Evolutionary conservation across 2,888 invertebrate genomes (phyloP).

Genomic region (Plebejus anna): DNA sequence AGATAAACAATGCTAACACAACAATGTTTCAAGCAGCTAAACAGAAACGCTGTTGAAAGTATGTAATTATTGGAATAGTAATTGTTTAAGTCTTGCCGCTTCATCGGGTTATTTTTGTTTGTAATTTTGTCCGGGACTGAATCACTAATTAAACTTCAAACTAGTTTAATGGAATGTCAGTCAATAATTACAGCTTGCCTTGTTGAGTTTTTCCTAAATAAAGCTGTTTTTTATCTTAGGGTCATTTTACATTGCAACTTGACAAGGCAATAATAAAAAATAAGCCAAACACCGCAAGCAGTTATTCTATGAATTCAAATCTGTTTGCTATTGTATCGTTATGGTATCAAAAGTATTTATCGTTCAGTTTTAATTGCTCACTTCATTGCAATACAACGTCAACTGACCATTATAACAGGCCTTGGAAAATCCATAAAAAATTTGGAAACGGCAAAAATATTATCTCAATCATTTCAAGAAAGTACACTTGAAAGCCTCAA

Average conservation of each 20-base stretch:
- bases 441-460: too few relatives aligned
- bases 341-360: too few relatives aligned
- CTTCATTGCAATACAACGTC: too few relatives aligned
- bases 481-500: not conserved
- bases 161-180: constrained; percentile 4
- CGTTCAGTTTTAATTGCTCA: too few relatives aligned
- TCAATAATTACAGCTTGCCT: constrained; percentile 1
- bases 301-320: too few relatives aligned
- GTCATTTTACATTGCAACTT: too few relatives aligned
- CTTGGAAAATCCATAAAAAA: too few relatives aligned
- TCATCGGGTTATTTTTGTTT: not conserved
- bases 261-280: too few relatives aligned
- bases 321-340: too few relatives aligned
- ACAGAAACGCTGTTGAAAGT: not conserved
- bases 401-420: too few relatives aligned
- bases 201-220: not conserved
- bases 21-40: not conserved
- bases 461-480: too few relatives aligned
- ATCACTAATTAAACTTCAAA: constrained; percentile 20
- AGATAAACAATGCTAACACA: not conserved
- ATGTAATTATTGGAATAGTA: constrained; percentile 20
- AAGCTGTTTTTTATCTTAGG: not conserved
- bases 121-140: constrained; percentile 18
- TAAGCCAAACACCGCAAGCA: too few relatives aligned
- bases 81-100: constrained; percentile 7